phyloP scores from a whole-genome alignment of 2,888 invertebrate species.

The Eutolmus rufibarbis region DNA sequence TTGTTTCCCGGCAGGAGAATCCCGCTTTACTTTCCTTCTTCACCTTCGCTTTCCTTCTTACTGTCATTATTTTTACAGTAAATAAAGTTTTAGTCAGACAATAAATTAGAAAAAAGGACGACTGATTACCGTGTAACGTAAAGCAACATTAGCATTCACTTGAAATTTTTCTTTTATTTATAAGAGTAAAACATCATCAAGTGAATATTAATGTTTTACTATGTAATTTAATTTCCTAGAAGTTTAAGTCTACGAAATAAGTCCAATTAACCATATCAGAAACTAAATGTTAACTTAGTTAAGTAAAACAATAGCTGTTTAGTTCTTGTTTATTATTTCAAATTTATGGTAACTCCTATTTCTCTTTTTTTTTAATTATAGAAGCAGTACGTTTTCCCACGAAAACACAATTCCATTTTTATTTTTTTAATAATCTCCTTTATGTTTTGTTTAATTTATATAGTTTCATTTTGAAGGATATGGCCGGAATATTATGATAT shows the following conservation, averaged over 20 bases:
- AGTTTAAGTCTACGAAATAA: conserved; percentile 1
- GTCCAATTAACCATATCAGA: conserved; percentile 10
- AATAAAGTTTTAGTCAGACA: conserved; percentile 26
- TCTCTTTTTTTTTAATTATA: not conserved
- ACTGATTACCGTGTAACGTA: conserved; percentile 42
- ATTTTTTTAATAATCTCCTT: not conserved
- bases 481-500: conserved; percentile 2
- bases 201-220: not conserved
- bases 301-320: not conserved
- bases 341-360: not conserved
- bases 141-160: conserved; percentile 1
- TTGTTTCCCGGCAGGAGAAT: not conserved
- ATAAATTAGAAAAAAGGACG: conserved; percentile 49
- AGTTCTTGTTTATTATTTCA: not conserved
- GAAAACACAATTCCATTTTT: not conserved
- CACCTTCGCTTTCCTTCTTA: not conserved
- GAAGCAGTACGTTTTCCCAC: conserved; percentile 20
- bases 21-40: not conserved
- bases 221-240: not conserved
- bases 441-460: not conserved
- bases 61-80: not conserved
- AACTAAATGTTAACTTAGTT: not conserved
- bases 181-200: not conserved
- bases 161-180: not conserved
- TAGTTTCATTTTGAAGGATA: not conserved